Evolutionary conservation across 2,797 vertebrate species (phyloP).

Genomic region (Meda fulgida): DNA sequence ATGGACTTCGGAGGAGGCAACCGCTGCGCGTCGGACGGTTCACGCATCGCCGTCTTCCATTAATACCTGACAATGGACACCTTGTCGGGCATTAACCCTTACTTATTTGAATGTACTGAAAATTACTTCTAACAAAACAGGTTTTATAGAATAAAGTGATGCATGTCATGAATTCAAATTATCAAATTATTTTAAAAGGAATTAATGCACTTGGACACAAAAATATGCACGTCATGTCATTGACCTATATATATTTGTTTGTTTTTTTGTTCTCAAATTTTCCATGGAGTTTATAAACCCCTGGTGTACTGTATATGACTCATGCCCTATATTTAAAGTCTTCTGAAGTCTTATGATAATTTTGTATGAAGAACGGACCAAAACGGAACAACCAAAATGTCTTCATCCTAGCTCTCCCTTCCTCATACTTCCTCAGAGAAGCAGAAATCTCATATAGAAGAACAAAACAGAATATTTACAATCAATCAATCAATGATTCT

Average conservation of each 20-base stretch:
- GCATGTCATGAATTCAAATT: too few species aligned
- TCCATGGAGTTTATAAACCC: not conserved
- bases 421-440: not conserved
- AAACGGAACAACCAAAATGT: not conserved
- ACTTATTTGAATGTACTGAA: too few species aligned
- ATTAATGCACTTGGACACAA: too few species aligned
- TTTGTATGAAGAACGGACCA: not conserved
- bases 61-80: too few species aligned
- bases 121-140: not conserved
- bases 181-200: too few species aligned
- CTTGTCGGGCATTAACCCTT: too few species aligned
- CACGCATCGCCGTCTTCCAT: too few species aligned
- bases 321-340: not conserved
- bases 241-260: not conserved
- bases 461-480: too few species aligned
- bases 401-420: not conserved
- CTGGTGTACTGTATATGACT: not conserved
- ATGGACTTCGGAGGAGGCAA: too few species aligned
- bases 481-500: not conserved
- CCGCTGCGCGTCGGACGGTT: too few species aligned
- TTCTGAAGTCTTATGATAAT: not conserved
- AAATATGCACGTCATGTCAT: too few species aligned
- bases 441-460: not conserved
- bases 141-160: not conserved
- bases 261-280: not conserved